Percentiles rank a stretch among this genome's conserved stretches.
These are phyloP conservation scores for Philereme vetulata DNA, from an alignment of 2,888 invertebrate species.

Conservation along the genomic window DNA sequence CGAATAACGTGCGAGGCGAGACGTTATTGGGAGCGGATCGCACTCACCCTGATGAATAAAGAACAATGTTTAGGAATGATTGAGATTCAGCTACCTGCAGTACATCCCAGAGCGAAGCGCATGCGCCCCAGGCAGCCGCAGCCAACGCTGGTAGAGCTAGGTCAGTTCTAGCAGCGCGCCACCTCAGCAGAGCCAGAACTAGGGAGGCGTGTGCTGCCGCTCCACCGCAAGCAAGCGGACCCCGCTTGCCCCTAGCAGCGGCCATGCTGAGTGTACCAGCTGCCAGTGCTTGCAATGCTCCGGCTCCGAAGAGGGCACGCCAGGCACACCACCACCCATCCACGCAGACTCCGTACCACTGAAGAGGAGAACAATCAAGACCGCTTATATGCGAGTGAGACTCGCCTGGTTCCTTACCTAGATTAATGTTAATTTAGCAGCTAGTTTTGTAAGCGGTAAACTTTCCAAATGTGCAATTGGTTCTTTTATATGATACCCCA, in stretches of 20 bases:
- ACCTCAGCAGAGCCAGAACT: conserved; percentile 88
- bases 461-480: too few species aligned
- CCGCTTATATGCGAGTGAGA: too few species aligned
- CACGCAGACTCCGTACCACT: conserved; percentile 94
- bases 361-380: conserved; percentile 16
- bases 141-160: conserved; percentile 92
- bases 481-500: too few species aligned
- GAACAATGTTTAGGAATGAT: too few species aligned
- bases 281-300: conserved; percentile 89
- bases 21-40: too few species aligned
- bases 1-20: too few species aligned
- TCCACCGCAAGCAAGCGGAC: conserved; percentile 91
- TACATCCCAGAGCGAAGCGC: conserved; percentile 94
- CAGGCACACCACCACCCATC: conserved; percentile 90
- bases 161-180: conserved; percentile 92
- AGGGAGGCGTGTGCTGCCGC: conserved; percentile 92
- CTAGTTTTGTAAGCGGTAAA: too few species aligned
- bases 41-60: too few species aligned
- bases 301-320: conserved; percentile 89
- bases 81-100: conserved; percentile 72
- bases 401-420: too few species aligned
- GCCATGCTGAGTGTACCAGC: conserved; percentile 92
- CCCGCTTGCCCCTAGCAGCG: conserved; percentile 87
- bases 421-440: too few species aligned
- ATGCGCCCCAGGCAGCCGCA: conserved; percentile 94